A percentile compares a stretch with the other conserved stretches of the same genome.
Conservation (phyloP, 2,113 vertebrate species). For the Passer montanus region DNA sequence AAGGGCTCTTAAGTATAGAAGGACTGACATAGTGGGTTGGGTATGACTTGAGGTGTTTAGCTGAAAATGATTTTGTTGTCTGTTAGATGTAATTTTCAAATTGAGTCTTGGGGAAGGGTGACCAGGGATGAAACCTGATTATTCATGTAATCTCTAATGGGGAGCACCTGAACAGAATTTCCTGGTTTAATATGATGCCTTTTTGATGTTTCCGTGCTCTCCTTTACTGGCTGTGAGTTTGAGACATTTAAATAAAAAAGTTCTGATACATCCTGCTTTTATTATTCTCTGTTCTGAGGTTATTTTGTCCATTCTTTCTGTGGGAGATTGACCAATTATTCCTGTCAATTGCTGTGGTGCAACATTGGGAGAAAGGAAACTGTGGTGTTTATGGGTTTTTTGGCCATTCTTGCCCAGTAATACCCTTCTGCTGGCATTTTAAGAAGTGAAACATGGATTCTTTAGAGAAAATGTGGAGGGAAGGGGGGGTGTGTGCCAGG, state of each 20-base stretch:
- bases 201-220: neutral
- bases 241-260: neutral
- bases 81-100: neutral
- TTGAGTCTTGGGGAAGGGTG: rapidly evolving
- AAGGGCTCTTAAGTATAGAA: neutral
- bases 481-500: rapidly evolving
- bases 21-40: neutral
- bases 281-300: neutral
- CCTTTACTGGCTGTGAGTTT: neutral
- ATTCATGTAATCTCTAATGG: neutral
- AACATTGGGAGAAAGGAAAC: neutral
- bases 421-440: neutral
- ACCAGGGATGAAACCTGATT: neutral
- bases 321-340: neutral
- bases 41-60: neutral
- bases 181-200: neutral
- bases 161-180: neutral
- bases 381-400: neutral
- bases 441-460: neutral
- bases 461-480: neutral
- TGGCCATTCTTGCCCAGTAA: neutral
- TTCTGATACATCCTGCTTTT: neutral
- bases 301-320: neutral
- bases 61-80: neutral
- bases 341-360: neutral